Base-by-base conservation (phyloP, 2,888 invertebrate species). In the Hypselothyrea guttata region DNA sequence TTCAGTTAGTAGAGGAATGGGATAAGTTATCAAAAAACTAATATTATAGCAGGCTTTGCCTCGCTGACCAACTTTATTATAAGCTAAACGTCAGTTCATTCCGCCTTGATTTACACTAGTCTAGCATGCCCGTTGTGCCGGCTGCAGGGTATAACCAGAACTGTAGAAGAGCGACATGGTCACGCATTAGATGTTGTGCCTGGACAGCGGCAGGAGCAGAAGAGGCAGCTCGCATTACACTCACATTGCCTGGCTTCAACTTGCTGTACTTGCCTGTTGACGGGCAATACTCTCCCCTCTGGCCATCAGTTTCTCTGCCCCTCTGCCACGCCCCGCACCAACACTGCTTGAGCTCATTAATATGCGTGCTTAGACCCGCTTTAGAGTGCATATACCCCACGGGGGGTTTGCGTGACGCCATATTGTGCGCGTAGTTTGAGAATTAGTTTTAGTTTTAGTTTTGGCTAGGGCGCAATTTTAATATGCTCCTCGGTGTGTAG, bases 391-490 rank as follows among this genome's bases (percentile, higher is more conserved):
- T 18, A 11, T 34, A 8, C 12, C 44, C 67, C 67, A 18, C 7
- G 11, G 66, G 22, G 47, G 47, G 28, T 27, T 73, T 69, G 74
- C 68, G 74, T 69, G 68, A 37, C 69, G 47, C 42, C 47, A 40
- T 54, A 41, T 30, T 33, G 44, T 53, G 33, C 9, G 7, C 42
- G 49, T 49, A 33, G 44, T 37, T 9, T 7, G 7, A 30, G 30
- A 9, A 30, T 7, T 30, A 30, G 30, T 41, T 41, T 38, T 38
- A 18, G 38, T 16, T 37, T 37, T 37, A 4, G 28, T 34, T 51
- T 13, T 35, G 9, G 28, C 18, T 31, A 7, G 48, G 41, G 48
- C 53, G 60, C 48, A 46, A 49, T 72, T 59, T 49, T 48, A 33
- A 48, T 15, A 47, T 65, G 44, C 47, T 48, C 22, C 27, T 30